Conservation (phyloP, 2,113 vertebrate species). For the Patagioenas fasciata region DNA sequence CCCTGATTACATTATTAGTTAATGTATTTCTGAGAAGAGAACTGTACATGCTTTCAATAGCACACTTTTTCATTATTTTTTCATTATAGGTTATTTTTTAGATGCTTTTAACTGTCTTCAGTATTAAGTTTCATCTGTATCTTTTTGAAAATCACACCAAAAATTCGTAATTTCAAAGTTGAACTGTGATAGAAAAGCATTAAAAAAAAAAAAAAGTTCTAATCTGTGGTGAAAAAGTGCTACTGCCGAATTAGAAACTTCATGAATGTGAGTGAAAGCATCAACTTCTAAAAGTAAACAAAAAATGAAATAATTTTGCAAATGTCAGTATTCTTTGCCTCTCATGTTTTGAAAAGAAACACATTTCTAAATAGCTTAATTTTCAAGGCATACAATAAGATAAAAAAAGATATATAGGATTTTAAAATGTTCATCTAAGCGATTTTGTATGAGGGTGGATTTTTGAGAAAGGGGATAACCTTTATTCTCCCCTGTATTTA, state of each 20-base stretch:
- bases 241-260: not conserved
- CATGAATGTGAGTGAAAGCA: not conserved
- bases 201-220: too few relatives aligned
- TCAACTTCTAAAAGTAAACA: not conserved
- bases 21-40: not conserved
- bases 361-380: not conserved
- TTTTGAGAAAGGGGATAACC: too few relatives aligned
- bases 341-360: not conserved
- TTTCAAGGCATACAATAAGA: not conserved
- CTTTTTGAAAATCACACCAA: not conserved
- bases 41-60: not conserved
- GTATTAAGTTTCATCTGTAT: not conserved
- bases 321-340: not conserved
- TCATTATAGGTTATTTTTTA: not conserved
- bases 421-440: not conserved
- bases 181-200: not conserved
- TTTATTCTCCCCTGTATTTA: rapidly evolving
- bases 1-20: not conserved
- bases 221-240: not conserved
- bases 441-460: not conserved
- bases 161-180: not conserved
- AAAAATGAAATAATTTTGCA: not conserved
- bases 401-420: not conserved
- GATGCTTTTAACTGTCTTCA: not conserved
- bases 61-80: not conserved